phyloP scores from a whole-genome alignment of 2,888 invertebrate genomes.

The Nesidiocoris tenuis region DNA sequence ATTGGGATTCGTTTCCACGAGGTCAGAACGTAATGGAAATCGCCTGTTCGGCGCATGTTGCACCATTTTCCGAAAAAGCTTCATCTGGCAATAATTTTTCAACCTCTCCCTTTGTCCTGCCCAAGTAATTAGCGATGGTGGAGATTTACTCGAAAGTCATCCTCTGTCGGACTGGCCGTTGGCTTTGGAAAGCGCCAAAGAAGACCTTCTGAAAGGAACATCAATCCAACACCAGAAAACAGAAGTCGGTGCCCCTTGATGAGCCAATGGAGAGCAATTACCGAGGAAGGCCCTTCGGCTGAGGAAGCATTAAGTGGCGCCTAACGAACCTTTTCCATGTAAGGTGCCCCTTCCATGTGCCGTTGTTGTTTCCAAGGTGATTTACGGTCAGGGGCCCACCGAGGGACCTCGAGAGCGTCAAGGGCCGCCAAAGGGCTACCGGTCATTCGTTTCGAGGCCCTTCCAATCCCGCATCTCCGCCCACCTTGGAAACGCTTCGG shows the following conservation, averaged over 20 bases:
- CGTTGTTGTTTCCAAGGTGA: slow-evolving; percentile 30
- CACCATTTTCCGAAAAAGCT: neutral
- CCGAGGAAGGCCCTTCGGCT: neutral
- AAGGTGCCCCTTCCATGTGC: slow-evolving; percentile 26
- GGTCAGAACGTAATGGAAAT: too few relatives aligned
- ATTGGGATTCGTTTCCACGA: too few relatives aligned
- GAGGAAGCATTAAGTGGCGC: slow-evolving; percentile 28
- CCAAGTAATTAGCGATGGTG: slow-evolving; percentile 22
- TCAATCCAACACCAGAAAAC: slow-evolving; percentile 28
- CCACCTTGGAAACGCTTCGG: neutral
- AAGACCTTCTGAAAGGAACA: neutral
- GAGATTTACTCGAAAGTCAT: neutral
- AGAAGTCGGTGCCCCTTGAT: slow-evolving; percentile 9
- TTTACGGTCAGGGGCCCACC: slow-evolving; percentile 20
- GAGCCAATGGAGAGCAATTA: slow-evolving; percentile 23
- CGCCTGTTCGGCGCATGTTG: too few relatives aligned
- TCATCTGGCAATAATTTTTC: neutral
- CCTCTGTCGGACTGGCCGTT: neutral
- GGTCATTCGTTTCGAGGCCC: slow-evolving; percentile 25
- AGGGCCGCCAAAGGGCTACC: slow-evolving; percentile 33
- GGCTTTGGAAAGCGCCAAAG: neutral
- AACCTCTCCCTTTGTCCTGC: neutral
- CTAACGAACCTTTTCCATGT: slow-evolving; percentile 28
- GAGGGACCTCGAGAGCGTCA: neutral
- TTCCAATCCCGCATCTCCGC: neutral